phyloP scores from a whole-genome alignment of 1,140 invertebrate species.

The Bombus fervidus region DNA sequence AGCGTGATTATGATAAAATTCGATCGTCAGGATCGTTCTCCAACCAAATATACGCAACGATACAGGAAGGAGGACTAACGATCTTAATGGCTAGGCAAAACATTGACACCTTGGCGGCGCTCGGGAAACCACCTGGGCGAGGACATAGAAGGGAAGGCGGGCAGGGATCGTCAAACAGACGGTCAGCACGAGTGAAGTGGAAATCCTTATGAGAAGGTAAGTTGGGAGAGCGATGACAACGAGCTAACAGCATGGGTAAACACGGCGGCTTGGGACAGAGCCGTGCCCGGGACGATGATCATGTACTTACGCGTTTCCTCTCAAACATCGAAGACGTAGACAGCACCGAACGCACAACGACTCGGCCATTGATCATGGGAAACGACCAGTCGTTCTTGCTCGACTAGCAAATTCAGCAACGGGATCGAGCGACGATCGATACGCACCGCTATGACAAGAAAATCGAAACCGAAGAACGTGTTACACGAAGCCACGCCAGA shows the following conservation, averaged over 20 bases:
- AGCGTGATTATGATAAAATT: neutral
- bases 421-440: constrained; percentile 13
- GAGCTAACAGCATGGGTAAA: constrained; percentile 81
- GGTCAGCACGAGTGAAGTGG: constrained; percentile 70
- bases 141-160: constrained; percentile 58
- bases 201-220: constrained; percentile 77
- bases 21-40: constrained; percentile 6
- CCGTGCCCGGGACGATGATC: constrained; percentile 72
- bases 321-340: constrained; percentile 74
- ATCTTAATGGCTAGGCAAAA: constrained; percentile 79
- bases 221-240: constrained; percentile 78
- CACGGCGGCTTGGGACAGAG: constrained; percentile 78
- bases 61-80: constrained; percentile 68
- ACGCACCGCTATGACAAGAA: too few relatives aligned
- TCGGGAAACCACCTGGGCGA: constrained; percentile 70
- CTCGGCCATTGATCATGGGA: constrained; percentile 65
- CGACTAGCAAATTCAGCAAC: constrained; percentile 34
- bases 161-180: constrained; percentile 75
- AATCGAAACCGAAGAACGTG: too few relatives aligned
- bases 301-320: constrained; percentile 80
- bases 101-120: constrained; percentile 80
- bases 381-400: constrained; percentile 58
- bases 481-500: too few relatives aligned
- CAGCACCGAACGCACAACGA: constrained; percentile 54
- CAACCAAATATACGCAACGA: constrained; percentile 28